Percentiles rank a stretch among this genome's conserved stretches.
Evolutionary conservation across 1,140 invertebrate genomes (phyloP).

Genomic region (Lamellibrachia luymesi): DNA sequence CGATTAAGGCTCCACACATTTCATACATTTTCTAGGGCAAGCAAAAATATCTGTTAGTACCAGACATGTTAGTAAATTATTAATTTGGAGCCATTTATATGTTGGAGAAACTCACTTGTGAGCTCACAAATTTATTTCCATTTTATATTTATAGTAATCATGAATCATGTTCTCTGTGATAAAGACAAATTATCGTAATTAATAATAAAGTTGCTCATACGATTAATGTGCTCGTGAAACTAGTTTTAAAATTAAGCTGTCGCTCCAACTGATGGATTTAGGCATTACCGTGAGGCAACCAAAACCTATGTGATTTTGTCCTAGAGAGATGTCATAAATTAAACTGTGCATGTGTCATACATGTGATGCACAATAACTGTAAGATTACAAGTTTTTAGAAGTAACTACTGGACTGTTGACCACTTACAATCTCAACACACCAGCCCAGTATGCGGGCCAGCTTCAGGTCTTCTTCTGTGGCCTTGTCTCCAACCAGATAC

Average conservation of each 20-base stretch:
- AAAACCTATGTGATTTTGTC: not conserved
- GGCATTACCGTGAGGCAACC: not conserved
- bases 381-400: not conserved
- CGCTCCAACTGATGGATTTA: not conserved
- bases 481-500: slow-evolving; percentile 73
- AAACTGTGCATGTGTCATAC: no score
- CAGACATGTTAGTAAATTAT: not conserved
- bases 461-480: slow-evolving; percentile 76
- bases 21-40: not conserved
- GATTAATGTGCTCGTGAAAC: not conserved
- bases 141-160: not conserved
- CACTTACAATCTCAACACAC: slow-evolving; percentile 88
- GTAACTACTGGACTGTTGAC: not conserved
- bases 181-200: not conserved
- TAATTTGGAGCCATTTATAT: not conserved
- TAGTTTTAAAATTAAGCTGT: not conserved
- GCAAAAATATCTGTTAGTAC: not conserved
- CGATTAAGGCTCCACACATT: not conserved
- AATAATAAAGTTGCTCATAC: slow-evolving; percentile 1
- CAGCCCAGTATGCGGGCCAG: slow-evolving; percentile 84
- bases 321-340: not conserved
- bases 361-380: not conserved
- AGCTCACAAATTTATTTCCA: not conserved
- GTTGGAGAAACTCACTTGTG: not conserved
- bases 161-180: no score